These are phyloP conservation scores for Aeoliscus strigatus DNA, from an alignment of 2,797 vertebrate species.

Conservation along the genomic window DNA sequence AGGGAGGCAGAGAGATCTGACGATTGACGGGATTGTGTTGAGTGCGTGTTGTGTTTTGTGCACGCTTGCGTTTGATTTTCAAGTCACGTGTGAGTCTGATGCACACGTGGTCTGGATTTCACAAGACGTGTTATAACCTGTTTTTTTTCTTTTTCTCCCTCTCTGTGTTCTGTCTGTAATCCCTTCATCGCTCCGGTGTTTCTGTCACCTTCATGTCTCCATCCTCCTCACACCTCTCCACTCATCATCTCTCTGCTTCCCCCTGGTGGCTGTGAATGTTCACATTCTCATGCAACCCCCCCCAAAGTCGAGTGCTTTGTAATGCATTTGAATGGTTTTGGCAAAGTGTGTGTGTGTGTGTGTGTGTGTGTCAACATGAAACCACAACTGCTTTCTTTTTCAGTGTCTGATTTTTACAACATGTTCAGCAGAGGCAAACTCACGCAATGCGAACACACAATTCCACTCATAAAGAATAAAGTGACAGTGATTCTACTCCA, in stretches of 20 bases:
- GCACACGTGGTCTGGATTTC: constrained; percentile 35
- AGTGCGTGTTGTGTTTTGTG: constrained; percentile 39
- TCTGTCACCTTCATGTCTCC: constrained; percentile 69
- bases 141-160: constrained; percentile 27
- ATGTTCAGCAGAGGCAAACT: no score
- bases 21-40: constrained; percentile 62
- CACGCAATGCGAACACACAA: no score
- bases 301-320: constrained; percentile 53
- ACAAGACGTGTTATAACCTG: constrained; percentile 24
- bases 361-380: constrained; percentile 2
- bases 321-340: constrained; percentile 51
- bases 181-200: constrained; percentile 49
- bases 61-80: constrained; percentile 30
- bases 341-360: constrained; percentile 13
- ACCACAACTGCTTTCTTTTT: constrained; percentile 10
- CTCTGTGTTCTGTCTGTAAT: constrained; percentile 45
- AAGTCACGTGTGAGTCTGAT: constrained; percentile 30
- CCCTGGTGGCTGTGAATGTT: constrained; percentile 64
- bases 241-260: constrained; percentile 69
- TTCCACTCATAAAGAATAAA: constrained; percentile 1
- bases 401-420: not conserved
- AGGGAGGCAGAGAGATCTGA: constrained; percentile 54
- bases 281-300: constrained; percentile 51
- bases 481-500: constrained; percentile 10
- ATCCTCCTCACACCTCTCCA: constrained; percentile 61